These are phyloP conservation scores for Maconellicoccus hirsutus DNA, from an alignment of 1,140 invertebrate species.

Conservation along the genomic window DNA sequence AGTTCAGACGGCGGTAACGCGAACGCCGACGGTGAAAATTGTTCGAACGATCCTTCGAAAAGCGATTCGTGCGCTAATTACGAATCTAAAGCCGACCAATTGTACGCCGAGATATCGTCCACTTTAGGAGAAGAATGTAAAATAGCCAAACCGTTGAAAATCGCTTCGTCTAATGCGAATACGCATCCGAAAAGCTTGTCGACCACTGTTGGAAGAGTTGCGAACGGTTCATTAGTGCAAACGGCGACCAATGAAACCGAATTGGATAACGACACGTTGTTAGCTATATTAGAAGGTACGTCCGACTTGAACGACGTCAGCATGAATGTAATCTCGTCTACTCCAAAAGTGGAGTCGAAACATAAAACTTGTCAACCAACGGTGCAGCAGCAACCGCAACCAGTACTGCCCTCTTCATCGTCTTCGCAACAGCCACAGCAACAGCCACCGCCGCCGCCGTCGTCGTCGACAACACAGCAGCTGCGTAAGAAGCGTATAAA, in stretches of 20 bases:
- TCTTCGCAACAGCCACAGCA: not conserved
- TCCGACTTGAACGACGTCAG: not conserved
- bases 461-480: not conserved
- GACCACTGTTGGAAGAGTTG: not conserved
- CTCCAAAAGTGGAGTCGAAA: not conserved
- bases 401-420: not conserved
- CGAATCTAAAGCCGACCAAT: conserved; percentile 1
- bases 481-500: conserved; percentile 22
- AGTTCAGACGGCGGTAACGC: too few relatives aligned
- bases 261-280: conserved; percentile 6
- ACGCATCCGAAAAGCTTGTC: not conserved
- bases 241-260: not conserved
- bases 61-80: not conserved
- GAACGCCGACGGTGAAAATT: too few relatives aligned
- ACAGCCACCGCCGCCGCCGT: conserved; percentile 15
- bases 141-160: not conserved
- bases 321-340: not conserved
- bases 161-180: not conserved
- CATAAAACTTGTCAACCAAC: too few relatives aligned
- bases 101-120: conserved; percentile 4
- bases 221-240: not conserved
- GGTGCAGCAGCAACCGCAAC: not conserved
- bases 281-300: not conserved
- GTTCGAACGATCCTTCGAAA: not conserved
- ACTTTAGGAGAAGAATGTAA: not conserved